phyloP scores from a whole-genome alignment of 2,113 vertebrate genomes.

The Pseudopodoces humilis region DNA sequence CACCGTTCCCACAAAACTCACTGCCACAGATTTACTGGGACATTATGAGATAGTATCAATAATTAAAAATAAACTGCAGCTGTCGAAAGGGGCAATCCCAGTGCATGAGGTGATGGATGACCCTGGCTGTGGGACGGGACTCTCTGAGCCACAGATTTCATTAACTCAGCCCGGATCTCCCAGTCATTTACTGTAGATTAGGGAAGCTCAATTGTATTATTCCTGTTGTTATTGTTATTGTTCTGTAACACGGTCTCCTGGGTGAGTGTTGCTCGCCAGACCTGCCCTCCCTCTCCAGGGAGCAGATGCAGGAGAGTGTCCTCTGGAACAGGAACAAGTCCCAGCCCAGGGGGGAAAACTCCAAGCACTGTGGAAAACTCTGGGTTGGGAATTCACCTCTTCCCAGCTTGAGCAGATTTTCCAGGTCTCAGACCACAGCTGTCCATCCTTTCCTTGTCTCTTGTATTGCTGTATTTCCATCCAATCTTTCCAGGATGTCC shows the following conservation, averaged over 20 bases:
- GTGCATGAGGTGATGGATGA: neutral
- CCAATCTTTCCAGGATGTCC: neutral
- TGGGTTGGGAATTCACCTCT: neutral
- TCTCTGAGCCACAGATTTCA: neutral
- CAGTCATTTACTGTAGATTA: neutral
- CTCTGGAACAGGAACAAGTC: neutral
- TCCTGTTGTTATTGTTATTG: neutral
- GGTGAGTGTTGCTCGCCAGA: accelerated
- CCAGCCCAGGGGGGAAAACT: too few species aligned
- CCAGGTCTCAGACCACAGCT: neutral
- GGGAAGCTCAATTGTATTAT: neutral
- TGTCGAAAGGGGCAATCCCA: neutral
- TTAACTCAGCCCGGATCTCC: neutral
- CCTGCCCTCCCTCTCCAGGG: neutral
- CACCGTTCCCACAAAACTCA: neutral
- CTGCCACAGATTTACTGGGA: neutral
- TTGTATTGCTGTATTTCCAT: neutral
- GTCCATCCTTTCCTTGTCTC: neutral
- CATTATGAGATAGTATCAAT: neutral
- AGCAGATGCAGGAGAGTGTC: neutral
- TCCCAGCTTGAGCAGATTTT: neutral
- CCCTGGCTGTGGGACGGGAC: neutral
- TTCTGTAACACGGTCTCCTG: neutral
- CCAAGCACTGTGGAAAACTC: neutral
- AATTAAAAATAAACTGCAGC: constrained; percentile 32